Evolutionary conservation across 2,797 vertebrate genomes (phyloP), one percentile per base, ranked within the genome.

Genomic region (Mionectes olivaceus): DNA sequence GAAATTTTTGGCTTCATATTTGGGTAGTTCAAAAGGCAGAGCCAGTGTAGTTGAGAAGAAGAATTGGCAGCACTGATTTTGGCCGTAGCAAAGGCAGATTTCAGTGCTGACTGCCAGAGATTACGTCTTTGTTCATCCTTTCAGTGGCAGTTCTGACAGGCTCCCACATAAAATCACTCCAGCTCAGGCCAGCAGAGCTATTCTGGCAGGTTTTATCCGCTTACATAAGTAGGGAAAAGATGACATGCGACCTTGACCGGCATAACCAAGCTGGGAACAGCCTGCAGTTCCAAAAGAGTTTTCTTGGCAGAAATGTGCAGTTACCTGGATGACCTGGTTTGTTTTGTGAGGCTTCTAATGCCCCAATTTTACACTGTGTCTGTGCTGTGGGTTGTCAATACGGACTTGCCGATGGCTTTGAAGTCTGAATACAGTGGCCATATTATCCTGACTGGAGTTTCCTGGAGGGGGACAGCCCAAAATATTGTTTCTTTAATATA

Each of bases 1-100:
- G 57, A 86, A 80, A 83, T 78, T 93, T 95, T 93, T 95, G 84
- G 81, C 81, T 79, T 86, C 49, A 7, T 89, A 28, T 82, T 93
- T 87, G 30, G 21, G 55, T 73, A 83, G 83, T 83, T 90, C 39
- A 88, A 83, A 90, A 91, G 80, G 65, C 69, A 94, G 65, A 94
- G 77, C 43, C 67, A 69, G 69, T 46, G 37, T 13, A 86, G 59
- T 10, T 91, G 80, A 87, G 88, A 76, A 87, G 88, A 76, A 57
- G 49, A 90, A 73, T 56, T 96, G 90, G 86, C 93, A 94, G 80
- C 52, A 41, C 52, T 52, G 77, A 75, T 55, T 78, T 52, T 88
- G 90, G 74, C 77, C 59, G 12, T n/a, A 88, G 69, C 71, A 90
- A 87, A 93, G 61, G 65, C 89, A 89, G 44, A 81, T 94, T 94